Evolutionary conservation across 1,140 invertebrate species (phyloP), one percentile per base, ranked within the genome.

Genomic region (Temnothorax longispinosus): DNA sequence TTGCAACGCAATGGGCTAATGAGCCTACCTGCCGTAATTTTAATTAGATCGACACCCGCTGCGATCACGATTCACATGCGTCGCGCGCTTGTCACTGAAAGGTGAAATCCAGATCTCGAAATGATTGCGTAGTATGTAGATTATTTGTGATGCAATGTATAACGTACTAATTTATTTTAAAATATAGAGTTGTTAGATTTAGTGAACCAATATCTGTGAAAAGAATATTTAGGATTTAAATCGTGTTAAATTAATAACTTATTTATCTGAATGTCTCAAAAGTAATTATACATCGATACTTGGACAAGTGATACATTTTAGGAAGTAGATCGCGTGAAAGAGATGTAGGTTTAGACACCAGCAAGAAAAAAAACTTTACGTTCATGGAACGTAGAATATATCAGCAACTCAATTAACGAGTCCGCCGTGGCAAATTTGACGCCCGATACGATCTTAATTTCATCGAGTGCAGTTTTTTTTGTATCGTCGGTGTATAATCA

Each of bases 1-100:
- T 60, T 74, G 69, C 69, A 47, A 21, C 44, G 80, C 56, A 41
- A 35, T 60, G 58, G 67, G 52, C 80, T 82, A 75, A 84, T 75
- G 80, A 84, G 80, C 54, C 54, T 75, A 47, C 27, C 54, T 47
- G 54, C 77, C 80, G 88, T 90, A 89, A 89, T 89, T 90, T 90
- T 90, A 90, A 90, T 90, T 90, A 90, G 88, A 89, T 90, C 89
- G 85, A 90, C 89, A 90, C 89, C 88, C 88, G 88, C 89, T 82
- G 88, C 71, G 80, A 75, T 74, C 32, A 71, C 69, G 69, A 84
- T 84, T 84, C 54, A 60, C 71, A 41, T 58, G 69, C 80, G 80
- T 75, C 67, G 67, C 80, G 80, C 67, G 80, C 67, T 74, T 74
- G 80, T 82, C 80, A 84, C 69, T 60, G 69, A 75, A 75, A 60